Conservation (phyloP, 1,140 invertebrate genomes). For the Ephestia elutella region DNA sequence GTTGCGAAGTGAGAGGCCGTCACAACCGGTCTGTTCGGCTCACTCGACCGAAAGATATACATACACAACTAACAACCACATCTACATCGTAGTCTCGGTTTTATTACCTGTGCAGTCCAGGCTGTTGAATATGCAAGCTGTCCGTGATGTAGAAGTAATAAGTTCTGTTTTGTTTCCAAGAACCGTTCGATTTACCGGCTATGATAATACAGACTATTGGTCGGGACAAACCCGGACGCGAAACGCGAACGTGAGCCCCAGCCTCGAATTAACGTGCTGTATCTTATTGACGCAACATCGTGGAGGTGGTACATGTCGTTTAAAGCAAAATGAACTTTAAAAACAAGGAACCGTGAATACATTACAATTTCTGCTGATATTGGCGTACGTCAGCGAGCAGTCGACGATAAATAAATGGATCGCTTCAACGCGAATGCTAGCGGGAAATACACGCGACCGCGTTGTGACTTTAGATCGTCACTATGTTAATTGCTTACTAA, state of each 20-base stretch:
- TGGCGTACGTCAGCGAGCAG: slow-evolving; percentile 50
- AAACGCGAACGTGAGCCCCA: slow-evolving; percentile 56
- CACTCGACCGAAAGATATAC: slow-evolving; percentile 57
- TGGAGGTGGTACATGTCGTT: slow-evolving; percentile 49
- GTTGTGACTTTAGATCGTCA: slow-evolving; percentile 66
- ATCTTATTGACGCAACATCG: slow-evolving; percentile 69
- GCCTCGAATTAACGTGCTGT: slow-evolving; percentile 63
- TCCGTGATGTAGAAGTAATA: slow-evolving; percentile 16
- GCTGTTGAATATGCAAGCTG: not conserved
- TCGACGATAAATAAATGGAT: slow-evolving; percentile 69
- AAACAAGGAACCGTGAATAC: slow-evolving; percentile 25
- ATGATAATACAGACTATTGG: slow-evolving; percentile 13
- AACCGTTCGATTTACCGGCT: slow-evolving; percentile 18
- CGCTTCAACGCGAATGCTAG: slow-evolving; percentile 63
- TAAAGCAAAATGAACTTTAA: slow-evolving; percentile 51
- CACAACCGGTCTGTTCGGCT: slow-evolving; percentile 63
- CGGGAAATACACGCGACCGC: slow-evolving; percentile 69
- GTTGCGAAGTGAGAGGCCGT: slow-evolving; percentile 71
- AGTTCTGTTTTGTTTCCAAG: slow-evolving; percentile 23
- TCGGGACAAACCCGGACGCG: slow-evolving; percentile 64
- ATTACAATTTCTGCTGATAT: slow-evolving; percentile 29
- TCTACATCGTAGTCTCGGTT: slow-evolving; percentile 37
- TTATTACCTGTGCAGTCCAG: slow-evolving; percentile 11
- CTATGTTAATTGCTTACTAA: slow-evolving; percentile 60
- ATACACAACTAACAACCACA: slow-evolving; percentile 38